A percentile compares a stretch with the other conserved stretches of the same genome.
Conservation (phyloP, 2,888 invertebrate species). For the Lycaena phlaeas region DNA sequence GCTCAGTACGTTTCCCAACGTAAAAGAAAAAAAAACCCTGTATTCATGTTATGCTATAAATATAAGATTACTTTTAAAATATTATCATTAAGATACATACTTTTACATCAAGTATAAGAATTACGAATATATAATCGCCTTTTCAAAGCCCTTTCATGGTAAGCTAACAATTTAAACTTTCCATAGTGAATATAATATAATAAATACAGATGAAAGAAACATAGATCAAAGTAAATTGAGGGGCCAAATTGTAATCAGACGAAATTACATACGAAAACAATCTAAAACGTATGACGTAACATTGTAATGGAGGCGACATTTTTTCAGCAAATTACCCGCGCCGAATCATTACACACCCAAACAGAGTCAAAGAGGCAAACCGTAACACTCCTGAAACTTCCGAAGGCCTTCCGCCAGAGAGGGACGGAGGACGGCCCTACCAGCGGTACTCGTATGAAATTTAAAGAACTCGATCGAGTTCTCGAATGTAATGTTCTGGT, state of each 20-base stretch:
- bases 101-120: too few species aligned
- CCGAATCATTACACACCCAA: slow-evolving; percentile 70
- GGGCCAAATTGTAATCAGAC: neutral
- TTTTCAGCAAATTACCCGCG: slow-evolving; percentile 63
- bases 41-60: too few species aligned
- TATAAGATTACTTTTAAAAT: too few species aligned
- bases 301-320: slow-evolving; percentile 45
- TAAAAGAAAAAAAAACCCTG: too few species aligned
- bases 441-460: slow-evolving; percentile 30
- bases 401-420: slow-evolving; percentile 53
- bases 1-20: too few species aligned
- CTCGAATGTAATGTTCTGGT: too few species aligned
- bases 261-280: slow-evolving; percentile 31
- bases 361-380: slow-evolving; percentile 71
- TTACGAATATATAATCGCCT: too few species aligned
- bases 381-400: slow-evolving; percentile 65
- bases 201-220: neutral
- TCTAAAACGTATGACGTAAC: slow-evolving; percentile 41
- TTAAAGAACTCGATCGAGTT: neutral
- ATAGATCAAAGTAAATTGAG: neutral
- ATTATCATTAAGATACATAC: too few species aligned
- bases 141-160: too few species aligned
- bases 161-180: too few species aligned
- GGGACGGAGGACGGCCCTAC: slow-evolving; percentile 40
- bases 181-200: too few species aligned